Conservation (phyloP, 2,888 invertebrate species). For the Amphiduros pacificus region DNA sequence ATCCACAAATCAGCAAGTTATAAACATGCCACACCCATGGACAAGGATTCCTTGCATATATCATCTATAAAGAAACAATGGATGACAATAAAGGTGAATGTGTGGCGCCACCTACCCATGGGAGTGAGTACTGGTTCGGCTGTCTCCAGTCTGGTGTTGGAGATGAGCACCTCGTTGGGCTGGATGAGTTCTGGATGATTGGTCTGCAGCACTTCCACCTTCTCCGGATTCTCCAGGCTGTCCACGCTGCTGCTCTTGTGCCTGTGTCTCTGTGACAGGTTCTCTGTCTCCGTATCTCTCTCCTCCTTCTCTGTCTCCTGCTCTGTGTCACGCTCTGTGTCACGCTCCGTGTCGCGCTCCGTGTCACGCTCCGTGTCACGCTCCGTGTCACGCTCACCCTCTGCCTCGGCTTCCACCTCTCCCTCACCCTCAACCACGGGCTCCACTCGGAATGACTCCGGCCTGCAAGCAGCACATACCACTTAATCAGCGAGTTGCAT, state of each 20-base stretch:
- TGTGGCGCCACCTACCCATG: conserved; percentile 68
- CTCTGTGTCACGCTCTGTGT: no score
- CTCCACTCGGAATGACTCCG: no score
- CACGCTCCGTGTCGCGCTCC: no score
- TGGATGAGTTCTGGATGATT: conserved; percentile 18
- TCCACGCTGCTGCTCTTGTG: conserved; percentile 5
- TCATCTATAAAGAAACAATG: no score
- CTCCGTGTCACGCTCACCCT: no score
- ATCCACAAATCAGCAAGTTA: conserved; percentile 21
- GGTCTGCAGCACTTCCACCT: conserved; percentile 8
- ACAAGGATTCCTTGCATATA: not conserved
- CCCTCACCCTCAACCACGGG: no score
- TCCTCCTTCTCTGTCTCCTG: not conserved
- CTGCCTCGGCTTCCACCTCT: no score
- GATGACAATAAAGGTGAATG: no score
- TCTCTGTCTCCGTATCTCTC: not conserved
- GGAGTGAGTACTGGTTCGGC: conserved; percentile 79
- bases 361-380: no score
- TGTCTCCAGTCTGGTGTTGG: conserved; percentile 66
- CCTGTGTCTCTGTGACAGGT: not conserved
- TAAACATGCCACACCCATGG: not conserved
- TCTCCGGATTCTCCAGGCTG: conserved; percentile 8
- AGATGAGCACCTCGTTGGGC: conserved; percentile 23
- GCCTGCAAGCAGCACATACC: no score
- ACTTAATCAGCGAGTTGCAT: no score